Conservation (phyloP, 2,797 vertebrate genomes). For the Crocidura indochinensis region DNA sequence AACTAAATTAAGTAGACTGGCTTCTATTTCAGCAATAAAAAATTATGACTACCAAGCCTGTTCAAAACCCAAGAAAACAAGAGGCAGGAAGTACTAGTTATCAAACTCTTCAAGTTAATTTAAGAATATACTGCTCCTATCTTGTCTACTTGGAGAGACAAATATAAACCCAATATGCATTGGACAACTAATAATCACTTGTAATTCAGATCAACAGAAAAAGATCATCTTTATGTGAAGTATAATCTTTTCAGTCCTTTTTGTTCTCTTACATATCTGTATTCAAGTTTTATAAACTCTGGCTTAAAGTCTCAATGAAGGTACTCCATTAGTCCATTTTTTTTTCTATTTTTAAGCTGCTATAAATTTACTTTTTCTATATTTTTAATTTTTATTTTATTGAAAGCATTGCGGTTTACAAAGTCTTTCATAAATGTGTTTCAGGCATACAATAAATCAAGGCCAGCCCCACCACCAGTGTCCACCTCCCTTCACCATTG, state of each 20-base stretch:
- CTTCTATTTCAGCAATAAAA: constrained; percentile 29
- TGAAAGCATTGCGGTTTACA: too few relatives aligned
- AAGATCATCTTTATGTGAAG: constrained; percentile 39
- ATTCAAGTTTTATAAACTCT: constrained; percentile 24
- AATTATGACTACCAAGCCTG: background rate
- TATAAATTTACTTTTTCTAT: too few relatives aligned
- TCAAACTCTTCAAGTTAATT: constrained; percentile 34
- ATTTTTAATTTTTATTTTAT: too few relatives aligned
- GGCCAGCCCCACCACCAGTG: too few relatives aligned
- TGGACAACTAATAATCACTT: background rate
- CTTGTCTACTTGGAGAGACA: constrained; percentile 24
- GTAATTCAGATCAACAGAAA: background rate
- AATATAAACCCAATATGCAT: background rate
- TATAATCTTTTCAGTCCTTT: background rate
- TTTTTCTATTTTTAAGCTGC: too few relatives aligned
- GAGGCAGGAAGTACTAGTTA: background rate
- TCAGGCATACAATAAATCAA: too few relatives aligned
- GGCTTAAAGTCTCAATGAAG: background rate
- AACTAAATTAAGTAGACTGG: background rate
- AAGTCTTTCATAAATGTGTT: too few relatives aligned
- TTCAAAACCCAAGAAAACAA: background rate
- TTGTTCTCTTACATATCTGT: constrained; percentile 24
- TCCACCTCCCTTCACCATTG: too few relatives aligned
- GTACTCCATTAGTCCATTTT: background rate
- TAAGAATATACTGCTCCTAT: constrained; percentile 18